phyloP scores from a whole-genome alignment of 2,797 vertebrate species.

The Peromyscus attwateri region DNA sequence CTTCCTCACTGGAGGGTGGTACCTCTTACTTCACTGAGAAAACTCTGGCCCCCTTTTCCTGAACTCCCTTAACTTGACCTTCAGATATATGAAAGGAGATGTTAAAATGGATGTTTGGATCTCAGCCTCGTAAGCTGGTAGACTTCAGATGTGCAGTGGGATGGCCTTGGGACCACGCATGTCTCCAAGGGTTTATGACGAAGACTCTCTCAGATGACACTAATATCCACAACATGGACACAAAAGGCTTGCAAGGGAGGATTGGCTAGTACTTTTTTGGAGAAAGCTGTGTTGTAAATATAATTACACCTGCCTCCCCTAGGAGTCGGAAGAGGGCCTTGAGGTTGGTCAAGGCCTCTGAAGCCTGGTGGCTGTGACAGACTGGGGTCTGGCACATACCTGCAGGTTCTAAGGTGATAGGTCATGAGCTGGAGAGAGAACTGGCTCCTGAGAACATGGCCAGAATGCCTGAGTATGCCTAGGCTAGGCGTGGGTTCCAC shows the following conservation, averaged over 20 bases:
- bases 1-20: neutral
- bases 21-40: slow-evolving; percentile 16
- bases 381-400: neutral
- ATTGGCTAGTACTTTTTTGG: neutral
- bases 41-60: neutral
- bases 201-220: neutral
- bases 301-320: rapidly evolving
- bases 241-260: neutral
- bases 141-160: neutral
- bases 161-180: neutral
- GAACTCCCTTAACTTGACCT: neutral
- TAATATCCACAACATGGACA: neutral
- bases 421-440: neutral
- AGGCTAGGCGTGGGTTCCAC: neutral
- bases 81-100: neutral
- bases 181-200: neutral
- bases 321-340: neutral
- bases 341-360: neutral
- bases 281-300: neutral
- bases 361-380: neutral
- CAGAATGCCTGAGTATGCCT: neutral
- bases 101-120: neutral
- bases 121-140: neutral
- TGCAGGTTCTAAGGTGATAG: neutral
- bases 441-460: no score